Conservation (phyloP, 2,888 invertebrate species). For the Falcaria lacertinaria region DNA sequence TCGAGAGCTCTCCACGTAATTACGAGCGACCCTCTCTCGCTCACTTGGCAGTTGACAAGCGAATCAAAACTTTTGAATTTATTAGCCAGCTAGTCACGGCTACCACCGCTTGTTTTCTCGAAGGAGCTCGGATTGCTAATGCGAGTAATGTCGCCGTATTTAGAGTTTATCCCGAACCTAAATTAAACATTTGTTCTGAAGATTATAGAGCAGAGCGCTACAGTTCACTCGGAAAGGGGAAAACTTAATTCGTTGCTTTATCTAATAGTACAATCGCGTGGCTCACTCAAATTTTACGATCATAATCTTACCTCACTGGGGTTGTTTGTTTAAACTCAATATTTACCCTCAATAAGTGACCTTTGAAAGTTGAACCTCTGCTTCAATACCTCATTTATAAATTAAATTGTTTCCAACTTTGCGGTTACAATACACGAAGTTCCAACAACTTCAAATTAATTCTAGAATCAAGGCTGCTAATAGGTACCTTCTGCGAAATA, state of each 20-base stretch:
- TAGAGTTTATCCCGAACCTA: neutral
- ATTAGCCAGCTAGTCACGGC: conserved; percentile 10
- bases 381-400: neutral
- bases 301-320: neutral
- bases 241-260: neutral
- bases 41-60: conserved; percentile 11
- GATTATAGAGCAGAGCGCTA: neutral
- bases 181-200: neutral
- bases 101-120: neutral
- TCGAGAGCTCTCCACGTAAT: conserved; percentile 14
- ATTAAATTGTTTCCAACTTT: neutral
- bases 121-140: neutral
- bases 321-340: neutral
- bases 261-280: neutral
- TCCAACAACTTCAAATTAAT: neutral
- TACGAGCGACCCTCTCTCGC: conserved; percentile 10
- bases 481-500: too few relatives aligned
- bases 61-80: conserved; percentile 8
- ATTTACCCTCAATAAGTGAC: neutral
- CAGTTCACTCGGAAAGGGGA: neutral
- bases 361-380: neutral
- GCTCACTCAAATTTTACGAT: neutral
- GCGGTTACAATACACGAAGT: neutral
- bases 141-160: neutral
- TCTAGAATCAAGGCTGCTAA: too few relatives aligned